A percentile compares a stretch with the other conserved stretches of the same genome.
Evolutionary conservation across 2,888 invertebrate species (phyloP).

Genomic region (Phaonia tiefii): DNA sequence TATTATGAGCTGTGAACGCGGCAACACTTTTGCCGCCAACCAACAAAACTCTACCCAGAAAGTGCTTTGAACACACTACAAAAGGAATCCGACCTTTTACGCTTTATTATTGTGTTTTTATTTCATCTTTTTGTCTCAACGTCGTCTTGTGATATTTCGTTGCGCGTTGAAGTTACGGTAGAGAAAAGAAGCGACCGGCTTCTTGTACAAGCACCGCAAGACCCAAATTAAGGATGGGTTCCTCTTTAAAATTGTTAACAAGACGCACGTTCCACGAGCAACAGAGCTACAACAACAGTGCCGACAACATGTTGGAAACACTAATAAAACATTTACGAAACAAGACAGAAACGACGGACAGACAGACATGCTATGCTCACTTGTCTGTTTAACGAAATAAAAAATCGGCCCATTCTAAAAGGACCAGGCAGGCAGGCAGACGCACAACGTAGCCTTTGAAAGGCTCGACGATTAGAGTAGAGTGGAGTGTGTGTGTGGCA

Average conservation of each 20-base stretch:
- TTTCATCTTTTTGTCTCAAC: no score
- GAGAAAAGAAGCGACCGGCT: slow-evolving; percentile 18
- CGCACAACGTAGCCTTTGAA: background rate
- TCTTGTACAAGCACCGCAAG: no score
- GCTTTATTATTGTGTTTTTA: slow-evolving; percentile 10
- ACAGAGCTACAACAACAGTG: slow-evolving; percentile 22
- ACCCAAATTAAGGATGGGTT: slow-evolving; percentile 50
- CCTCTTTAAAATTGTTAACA: slow-evolving; percentile 66
- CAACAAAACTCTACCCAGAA: slow-evolving; percentile 33
- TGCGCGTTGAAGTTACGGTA: slow-evolving; percentile 24
- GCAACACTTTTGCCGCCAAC: slow-evolving; percentile 51
- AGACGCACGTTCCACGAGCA: slow-evolving; percentile 69
- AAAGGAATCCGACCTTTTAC: slow-evolving; percentile 23
- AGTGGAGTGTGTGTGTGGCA: background rate
- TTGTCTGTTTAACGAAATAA: slow-evolving; percentile 26
- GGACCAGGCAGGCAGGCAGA: background rate
- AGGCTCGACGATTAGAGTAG: background rate
- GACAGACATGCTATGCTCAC: slow-evolving; percentile 26
- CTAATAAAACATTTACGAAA: slow-evolving; percentile 69
- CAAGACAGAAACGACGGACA: slow-evolving; percentile 50
- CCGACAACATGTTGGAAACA: slow-evolving; percentile 63
- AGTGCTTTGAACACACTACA: slow-evolving; percentile 18
- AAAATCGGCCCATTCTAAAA: slow-evolving; percentile 10
- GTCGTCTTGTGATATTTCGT: background rate
- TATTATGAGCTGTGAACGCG: slow-evolving; percentile 69